A percentile compares a stretch with the other conserved stretches of the same genome.
Evolutionary conservation across 2,113 vertebrate species (phyloP).

Genomic region (Chionomys nivalis): DNA sequence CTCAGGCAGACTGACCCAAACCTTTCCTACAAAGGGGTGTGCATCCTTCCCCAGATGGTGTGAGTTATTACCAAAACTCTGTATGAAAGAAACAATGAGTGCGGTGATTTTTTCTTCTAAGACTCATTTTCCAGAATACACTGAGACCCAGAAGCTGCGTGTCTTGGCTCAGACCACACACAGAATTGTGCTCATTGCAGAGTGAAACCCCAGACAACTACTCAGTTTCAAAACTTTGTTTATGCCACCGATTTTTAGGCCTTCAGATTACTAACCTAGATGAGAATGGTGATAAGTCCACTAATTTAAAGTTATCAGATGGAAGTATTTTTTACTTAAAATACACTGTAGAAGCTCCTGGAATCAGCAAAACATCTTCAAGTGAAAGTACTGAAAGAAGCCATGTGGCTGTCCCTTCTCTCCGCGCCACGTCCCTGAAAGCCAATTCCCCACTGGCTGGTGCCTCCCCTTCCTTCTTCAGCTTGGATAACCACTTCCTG

Average conservation of each 20-base stretch:
- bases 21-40: not conserved
- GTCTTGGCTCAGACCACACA: not conserved
- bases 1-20: not conserved
- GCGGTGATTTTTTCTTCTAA: not conserved
- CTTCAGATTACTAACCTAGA: not conserved
- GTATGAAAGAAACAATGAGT: not conserved
- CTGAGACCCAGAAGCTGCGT: not conserved
- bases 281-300: not conserved
- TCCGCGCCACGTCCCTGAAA: not conserved
- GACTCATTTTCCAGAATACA: not conserved
- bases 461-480: too few species aligned
- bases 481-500: too few species aligned
- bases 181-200: not conserved
- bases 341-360: not conserved
- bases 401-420: not conserved
- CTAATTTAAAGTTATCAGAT: not conserved
- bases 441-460: not conserved
- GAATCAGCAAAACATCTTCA: slow-evolving; percentile 14
- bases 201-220: not conserved
- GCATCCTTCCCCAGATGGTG: not conserved
- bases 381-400: not conserved
- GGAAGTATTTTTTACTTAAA: not conserved
- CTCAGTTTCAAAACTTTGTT: not conserved
- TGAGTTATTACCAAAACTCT: not conserved
- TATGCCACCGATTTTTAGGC: not conserved